These are phyloP conservation scores for Metalampra italica DNA, from an alignment of 2,888 invertebrate species.

Conservation along the genomic window DNA sequence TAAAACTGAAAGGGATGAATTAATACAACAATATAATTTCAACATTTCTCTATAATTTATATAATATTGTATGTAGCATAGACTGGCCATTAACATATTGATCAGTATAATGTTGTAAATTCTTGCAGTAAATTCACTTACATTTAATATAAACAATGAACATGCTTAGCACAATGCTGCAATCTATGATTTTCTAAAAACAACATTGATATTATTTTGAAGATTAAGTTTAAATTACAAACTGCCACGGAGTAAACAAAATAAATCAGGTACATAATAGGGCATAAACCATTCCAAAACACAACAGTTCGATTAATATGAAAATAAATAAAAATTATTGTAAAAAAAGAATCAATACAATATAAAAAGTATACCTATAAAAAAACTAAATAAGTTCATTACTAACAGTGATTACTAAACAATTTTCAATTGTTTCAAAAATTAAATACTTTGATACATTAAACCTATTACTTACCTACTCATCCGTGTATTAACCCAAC, in stretches of 20 bases:
- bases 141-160: too few relatives aligned
- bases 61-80: constrained; percentile 1
- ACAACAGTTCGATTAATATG: too few relatives aligned
- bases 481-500: too few relatives aligned
- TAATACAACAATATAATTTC: constrained; percentile 5
- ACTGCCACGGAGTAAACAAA: too few relatives aligned
- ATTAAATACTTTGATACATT: too few relatives aligned
- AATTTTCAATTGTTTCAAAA: background rate
- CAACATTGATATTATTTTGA: too few relatives aligned
- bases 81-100: constrained; percentile 2
- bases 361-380: background rate
- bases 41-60: constrained; percentile 9
- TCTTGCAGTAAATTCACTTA: background rate
- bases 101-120: background rate
- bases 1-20: background rate
- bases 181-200: too few relatives aligned
- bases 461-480: too few relatives aligned
- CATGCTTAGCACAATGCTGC: too few relatives aligned
- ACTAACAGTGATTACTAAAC: background rate
- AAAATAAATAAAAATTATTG: too few relatives aligned
- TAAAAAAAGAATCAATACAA: too few relatives aligned
- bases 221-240: too few relatives aligned
- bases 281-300: background rate
- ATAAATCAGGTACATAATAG: background rate
- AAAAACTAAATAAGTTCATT: background rate